Conservation (phyloP, 2,797 vertebrate genomes). For the Microctenopoma stevenorrisi region DNA sequence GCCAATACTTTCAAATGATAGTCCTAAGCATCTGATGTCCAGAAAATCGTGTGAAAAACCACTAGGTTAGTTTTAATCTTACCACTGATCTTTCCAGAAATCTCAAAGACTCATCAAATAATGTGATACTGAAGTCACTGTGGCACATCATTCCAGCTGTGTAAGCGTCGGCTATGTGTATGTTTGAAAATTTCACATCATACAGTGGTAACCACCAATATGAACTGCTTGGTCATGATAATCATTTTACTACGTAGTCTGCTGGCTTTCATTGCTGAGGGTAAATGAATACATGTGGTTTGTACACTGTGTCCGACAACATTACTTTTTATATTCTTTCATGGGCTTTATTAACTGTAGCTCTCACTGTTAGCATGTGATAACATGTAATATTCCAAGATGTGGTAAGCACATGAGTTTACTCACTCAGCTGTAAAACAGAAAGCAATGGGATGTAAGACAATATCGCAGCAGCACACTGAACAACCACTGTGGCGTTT, state of each 20-base stretch:
- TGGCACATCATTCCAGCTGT: background rate
- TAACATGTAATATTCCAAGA: background rate
- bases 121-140: background rate
- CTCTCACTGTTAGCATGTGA: background rate
- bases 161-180: no score
- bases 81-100: background rate
- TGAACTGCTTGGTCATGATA: conserved; percentile 41
- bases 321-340: conserved; percentile 44
- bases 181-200: conserved; percentile 10
- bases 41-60: background rate
- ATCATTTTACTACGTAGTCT: conserved; percentile 31
- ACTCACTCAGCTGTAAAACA: conserved; percentile 11
- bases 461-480: conserved; percentile 3
- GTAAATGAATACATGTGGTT: conserved; percentile 54
- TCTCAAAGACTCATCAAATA: background rate
- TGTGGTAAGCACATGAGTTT: background rate
- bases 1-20: background rate
- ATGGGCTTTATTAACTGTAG: conserved; percentile 17
- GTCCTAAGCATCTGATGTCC: background rate
- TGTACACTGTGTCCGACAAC: conserved; percentile 37
- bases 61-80: background rate
- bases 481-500: conserved; percentile 33
- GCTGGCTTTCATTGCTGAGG: conserved; percentile 33
- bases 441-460: conserved; percentile 12
- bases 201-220: conserved; percentile 24